Evolutionary conservation across 37 sponge, comb jelly and placozoan genomes (phyloP).

Genomic region (Ianthella basta): DNA sequence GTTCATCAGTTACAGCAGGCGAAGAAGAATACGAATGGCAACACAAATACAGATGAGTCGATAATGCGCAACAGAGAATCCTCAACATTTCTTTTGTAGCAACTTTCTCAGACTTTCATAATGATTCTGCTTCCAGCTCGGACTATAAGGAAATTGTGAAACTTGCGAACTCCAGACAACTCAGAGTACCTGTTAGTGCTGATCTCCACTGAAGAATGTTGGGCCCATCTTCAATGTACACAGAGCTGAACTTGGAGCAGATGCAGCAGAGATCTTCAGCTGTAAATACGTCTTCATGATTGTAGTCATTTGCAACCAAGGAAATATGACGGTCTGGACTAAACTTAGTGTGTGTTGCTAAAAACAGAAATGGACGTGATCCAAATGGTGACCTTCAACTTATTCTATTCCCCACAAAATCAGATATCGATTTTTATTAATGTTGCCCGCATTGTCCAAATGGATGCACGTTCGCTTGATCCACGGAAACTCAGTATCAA

Average conservation of each 20-base stretch:
- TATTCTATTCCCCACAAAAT: not conserved
- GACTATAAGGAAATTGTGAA: constrained; percentile 35
- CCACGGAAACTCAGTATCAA: constrained; percentile 15
- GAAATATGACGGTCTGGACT: not conserved
- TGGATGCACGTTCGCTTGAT: constrained; percentile 39
- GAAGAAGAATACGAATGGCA: no score
- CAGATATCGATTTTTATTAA: constrained; percentile 50
- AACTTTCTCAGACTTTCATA: no score
- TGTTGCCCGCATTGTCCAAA: constrained; percentile 48
- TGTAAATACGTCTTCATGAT: constrained; percentile 28
- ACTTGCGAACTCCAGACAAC: constrained; percentile 30
- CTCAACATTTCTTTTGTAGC: no score
- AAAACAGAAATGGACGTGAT: constrained; percentile 7
- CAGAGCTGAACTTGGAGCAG: not conserved
- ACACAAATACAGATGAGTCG: no score
- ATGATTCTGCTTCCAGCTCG: not conserved
- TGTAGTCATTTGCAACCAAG: constrained; percentile 15
- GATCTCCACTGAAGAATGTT: constrained; percentile 22
- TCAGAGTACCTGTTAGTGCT: constrained; percentile 33
- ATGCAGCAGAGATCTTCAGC: constrained; percentile 9
- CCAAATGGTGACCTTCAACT: not conserved
- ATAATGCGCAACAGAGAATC: no score
- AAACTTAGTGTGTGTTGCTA: not conserved
- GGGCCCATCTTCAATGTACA: not conserved
- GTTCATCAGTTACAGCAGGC: no score